A percentile compares a stretch with the other conserved stretches of the same genome.
phyloP scores from a whole-genome alignment of 2,113 vertebrate species.

The Rhinichthys klamathensis region DNA sequence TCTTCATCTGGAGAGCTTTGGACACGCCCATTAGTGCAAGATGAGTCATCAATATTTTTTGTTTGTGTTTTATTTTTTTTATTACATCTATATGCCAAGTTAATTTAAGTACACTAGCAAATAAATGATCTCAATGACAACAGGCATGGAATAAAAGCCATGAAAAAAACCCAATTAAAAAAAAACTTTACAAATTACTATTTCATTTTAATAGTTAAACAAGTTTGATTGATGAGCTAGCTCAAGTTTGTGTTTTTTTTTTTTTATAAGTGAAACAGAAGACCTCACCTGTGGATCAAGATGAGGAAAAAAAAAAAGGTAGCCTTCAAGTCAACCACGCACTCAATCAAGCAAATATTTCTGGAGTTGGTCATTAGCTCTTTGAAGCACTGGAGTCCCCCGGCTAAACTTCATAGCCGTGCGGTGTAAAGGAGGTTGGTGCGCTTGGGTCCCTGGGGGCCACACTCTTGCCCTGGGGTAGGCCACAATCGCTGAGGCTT shows the following conservation, averaged over 20 bases:
- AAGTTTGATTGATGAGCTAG: not conserved
- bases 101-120: not conserved
- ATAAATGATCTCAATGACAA: not conserved
- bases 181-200: not conserved
- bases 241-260: not conserved
- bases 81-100: not conserved
- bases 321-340: slow-evolving; percentile 49
- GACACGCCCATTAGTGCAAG: not conserved
- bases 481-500: slow-evolving; percentile 52
- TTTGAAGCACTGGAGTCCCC: slow-evolving; percentile 14
- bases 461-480: slow-evolving; percentile 49
- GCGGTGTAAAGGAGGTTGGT: slow-evolving; percentile 1
- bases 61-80: not conserved
- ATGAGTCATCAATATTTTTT: not conserved
- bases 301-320: slow-evolving; percentile 53
- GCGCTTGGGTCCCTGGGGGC: slow-evolving; percentile 37
- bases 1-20: not conserved
- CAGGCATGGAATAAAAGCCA: too few species aligned
- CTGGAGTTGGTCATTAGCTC: slow-evolving; percentile 35
- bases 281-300: slow-evolving; percentile 5
- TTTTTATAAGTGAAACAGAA: not conserved
- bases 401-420: not conserved
- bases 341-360: slow-evolving; percentile 42
- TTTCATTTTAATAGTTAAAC: not conserved
- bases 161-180: too few species aligned